phyloP scores from a whole-genome alignment of 53 echinoderm and acorn worm genomes.

The Crossaster papposus region DNA sequence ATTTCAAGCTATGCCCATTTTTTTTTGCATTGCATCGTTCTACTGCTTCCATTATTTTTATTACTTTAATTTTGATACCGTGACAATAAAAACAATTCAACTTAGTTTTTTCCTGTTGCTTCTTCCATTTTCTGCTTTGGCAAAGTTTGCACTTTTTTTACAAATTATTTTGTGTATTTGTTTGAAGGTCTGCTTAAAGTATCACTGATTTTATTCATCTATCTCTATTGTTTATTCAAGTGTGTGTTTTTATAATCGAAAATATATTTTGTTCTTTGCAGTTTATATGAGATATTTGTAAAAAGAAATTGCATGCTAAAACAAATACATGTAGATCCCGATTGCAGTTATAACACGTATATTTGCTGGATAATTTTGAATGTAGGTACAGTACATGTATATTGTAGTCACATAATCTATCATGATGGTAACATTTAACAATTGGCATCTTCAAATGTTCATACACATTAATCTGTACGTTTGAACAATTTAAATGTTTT shows the following conservation, averaged over 20 bases:
- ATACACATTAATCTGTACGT: too few species aligned
- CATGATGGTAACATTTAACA: too few species aligned
- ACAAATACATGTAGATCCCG: too few species aligned
- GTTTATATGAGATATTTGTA: not conserved
- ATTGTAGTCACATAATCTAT: too few species aligned
- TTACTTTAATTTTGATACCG: not conserved
- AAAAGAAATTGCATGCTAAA: not conserved
- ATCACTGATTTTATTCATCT: not conserved
- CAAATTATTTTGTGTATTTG: not conserved
- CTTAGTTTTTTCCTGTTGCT: not conserved
- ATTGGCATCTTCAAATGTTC: too few species aligned
- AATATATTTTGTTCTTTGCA: not conserved
- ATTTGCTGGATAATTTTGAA: too few species aligned
- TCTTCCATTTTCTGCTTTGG: slow-evolving; percentile 2
- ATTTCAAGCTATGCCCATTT: not conserved
- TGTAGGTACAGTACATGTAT: too few species aligned
- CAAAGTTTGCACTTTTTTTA: not conserved
- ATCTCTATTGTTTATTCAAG: not conserved
- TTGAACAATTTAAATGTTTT: too few species aligned
- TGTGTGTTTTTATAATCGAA: not conserved
- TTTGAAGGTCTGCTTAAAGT: not conserved
- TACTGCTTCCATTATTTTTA: not conserved
- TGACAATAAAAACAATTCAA: not conserved
- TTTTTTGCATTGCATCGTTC: not conserved
- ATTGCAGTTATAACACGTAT: too few species aligned